Conservation (phyloP, 1,140 invertebrate species). For the Sminthurides bifidus region DNA sequence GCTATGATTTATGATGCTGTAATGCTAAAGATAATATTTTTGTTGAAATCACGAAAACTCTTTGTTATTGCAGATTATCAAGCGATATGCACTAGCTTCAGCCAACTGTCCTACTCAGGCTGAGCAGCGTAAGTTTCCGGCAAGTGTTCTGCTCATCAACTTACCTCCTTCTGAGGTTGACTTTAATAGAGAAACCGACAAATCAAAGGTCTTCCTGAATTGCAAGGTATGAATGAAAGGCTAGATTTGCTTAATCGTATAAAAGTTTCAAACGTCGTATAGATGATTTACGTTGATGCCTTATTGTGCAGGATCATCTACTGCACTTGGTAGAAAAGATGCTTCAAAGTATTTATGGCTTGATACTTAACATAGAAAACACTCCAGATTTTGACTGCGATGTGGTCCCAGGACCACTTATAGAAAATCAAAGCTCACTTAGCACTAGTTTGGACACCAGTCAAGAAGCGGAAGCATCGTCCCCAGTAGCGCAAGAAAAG, state of each 20-base stretch:
- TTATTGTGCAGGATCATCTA: too few species aligned
- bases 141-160: constrained; percentile 12
- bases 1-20: not conserved
- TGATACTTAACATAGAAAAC: too few species aligned
- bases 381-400: too few species aligned
- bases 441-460: too few species aligned
- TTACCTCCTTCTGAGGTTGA: constrained; percentile 20
- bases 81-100: constrained; percentile 6
- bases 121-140: constrained; percentile 16
- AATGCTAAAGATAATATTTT: not conserved
- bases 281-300: too few species aligned
- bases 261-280: too few species aligned
- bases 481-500: not conserved
- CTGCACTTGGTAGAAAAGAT: too few species aligned
- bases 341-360: too few species aligned
- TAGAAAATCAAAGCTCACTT: too few species aligned
- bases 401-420: too few species aligned
- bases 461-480: not conserved
- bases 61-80: constrained; percentile 20
- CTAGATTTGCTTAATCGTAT: too few species aligned
- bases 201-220: constrained; percentile 25
- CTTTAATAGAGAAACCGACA: constrained; percentile 28
- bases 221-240: not conserved
- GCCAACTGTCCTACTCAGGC: constrained; percentile 14
- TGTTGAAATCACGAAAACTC: not conserved